Percentiles rank a stretch among this genome's conserved stretches.
Evolutionary conservation across 2,888 invertebrate species (phyloP).

Genomic region (Drosophila suboccidentalis): DNA sequence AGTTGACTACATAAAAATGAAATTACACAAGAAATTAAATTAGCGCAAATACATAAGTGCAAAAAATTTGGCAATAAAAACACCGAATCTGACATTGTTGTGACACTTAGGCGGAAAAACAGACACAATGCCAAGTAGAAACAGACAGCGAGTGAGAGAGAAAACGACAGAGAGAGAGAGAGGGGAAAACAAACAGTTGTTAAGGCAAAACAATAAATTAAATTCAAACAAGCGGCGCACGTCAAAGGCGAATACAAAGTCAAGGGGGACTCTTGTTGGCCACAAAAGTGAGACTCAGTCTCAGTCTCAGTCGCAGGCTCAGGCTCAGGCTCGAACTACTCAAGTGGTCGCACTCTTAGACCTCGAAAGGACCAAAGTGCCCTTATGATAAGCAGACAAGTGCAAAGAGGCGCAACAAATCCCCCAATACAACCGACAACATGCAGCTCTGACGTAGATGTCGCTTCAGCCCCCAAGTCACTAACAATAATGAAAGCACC

Average conservation of each 20-base stretch:
- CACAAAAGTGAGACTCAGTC: slow-evolving; percentile 34
- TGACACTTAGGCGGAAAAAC: slow-evolving; percentile 62
- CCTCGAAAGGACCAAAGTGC: slow-evolving; percentile 57
- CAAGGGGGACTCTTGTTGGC: slow-evolving; percentile 24
- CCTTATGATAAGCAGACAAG: slow-evolving; percentile 71
- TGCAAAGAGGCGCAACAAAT: slow-evolving; percentile 33
- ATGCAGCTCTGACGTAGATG: slow-evolving; percentile 27
- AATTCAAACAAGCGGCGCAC: slow-evolving; percentile 67
- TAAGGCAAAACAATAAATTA: slow-evolving; percentile 73
- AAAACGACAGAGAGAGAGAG: neutral
- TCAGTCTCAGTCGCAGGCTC: slow-evolving; percentile 18
- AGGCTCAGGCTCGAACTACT: slow-evolving; percentile 47
- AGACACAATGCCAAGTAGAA: slow-evolving; percentile 35
- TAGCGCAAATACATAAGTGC: slow-evolving; percentile 72
- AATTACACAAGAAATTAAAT: slow-evolving; percentile 80
- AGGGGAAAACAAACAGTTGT: slow-evolving; percentile 45
- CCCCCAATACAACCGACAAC: slow-evolving; percentile 2
- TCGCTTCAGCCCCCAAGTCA: neutral
- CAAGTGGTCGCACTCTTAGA: slow-evolving; percentile 59
- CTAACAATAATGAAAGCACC: neutral
- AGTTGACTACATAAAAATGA: slow-evolving; percentile 76
- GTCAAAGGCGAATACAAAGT: slow-evolving; percentile 58
- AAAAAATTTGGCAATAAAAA: slow-evolving; percentile 70
- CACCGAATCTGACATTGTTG: slow-evolving; percentile 69
- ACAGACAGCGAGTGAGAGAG: neutral